Percentiles rank a stretch among this genome's conserved stretches.
phyloP scores from a whole-genome alignment of 2,113 vertebrate species.

The Thamnaconus septentrionalis region DNA sequence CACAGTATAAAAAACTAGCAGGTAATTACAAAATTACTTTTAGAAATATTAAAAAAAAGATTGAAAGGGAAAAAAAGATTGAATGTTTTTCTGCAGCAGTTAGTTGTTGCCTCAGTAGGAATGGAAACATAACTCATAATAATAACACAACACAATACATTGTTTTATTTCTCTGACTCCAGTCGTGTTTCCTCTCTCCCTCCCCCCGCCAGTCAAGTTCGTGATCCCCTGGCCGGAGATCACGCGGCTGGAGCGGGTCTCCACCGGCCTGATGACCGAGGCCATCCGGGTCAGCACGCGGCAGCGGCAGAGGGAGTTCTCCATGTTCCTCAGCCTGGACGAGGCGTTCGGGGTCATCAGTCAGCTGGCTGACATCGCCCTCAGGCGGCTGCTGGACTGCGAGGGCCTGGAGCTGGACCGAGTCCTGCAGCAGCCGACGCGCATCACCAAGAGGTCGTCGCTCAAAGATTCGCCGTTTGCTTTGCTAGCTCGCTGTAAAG shows the following conservation, averaged over 20 bases:
- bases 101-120: too few relatives aligned
- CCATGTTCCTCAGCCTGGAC: constrained; percentile 89
- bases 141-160: too few relatives aligned
- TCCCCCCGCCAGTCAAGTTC: constrained; percentile 83
- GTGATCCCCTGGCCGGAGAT: constrained; percentile 93
- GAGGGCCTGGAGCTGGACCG: constrained; percentile 89
- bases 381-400: constrained; percentile 91
- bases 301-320: constrained; percentile 89
- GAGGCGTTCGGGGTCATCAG: constrained; percentile 89
- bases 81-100: too few relatives aligned
- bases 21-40: too few relatives aligned
- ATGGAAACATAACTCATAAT: too few relatives aligned
- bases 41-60: too few relatives aligned
- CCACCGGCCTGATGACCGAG: constrained; percentile 86
- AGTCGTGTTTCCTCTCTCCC: not conserved
- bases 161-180: too few relatives aligned
- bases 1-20: too few relatives aligned
- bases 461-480: too few relatives aligned
- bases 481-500: too few relatives aligned
- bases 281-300: constrained; percentile 84
- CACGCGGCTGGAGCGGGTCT: constrained; percentile 87
- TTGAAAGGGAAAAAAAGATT: too few relatives aligned
- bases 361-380: constrained; percentile 90
- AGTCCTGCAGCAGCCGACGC: constrained; percentile 84
- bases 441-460: constrained; percentile 88